Conservation (phyloP, 2,113 vertebrate species). For the Crocuta crocuta region DNA sequence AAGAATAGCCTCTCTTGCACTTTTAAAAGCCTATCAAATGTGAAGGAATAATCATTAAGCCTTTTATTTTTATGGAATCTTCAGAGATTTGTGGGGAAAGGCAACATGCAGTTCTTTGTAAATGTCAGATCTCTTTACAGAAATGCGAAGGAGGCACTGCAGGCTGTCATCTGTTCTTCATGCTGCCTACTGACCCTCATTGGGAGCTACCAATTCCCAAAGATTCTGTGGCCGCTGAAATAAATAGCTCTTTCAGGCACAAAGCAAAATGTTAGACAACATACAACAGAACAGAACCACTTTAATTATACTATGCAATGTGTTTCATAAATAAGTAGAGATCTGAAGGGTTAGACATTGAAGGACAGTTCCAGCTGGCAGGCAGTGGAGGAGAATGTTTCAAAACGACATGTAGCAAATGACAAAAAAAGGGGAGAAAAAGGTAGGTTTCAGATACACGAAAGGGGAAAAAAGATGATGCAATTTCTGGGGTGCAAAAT, state of each 20-base stretch:
- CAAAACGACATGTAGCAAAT: conserved; percentile 53
- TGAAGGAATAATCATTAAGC: conserved; percentile 77
- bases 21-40: conserved; percentile 66
- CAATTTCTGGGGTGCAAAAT: not conserved
- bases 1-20: conserved; percentile 60
- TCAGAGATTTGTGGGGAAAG: conserved; percentile 73
- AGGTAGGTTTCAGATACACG: not conserved
- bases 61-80: conserved; percentile 79
- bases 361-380: conserved; percentile 80
- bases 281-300: conserved; percentile 65
- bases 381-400: conserved; percentile 57
- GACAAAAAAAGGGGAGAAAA: conserved; percentile 33
- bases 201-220: conserved; percentile 70
- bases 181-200: conserved; percentile 82
- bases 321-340: conserved; percentile 62
- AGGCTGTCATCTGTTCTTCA: conserved; percentile 82
- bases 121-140: conserved; percentile 85
- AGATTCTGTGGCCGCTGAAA: conserved; percentile 73
- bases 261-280: conserved; percentile 79
- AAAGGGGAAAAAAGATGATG: conserved; percentile 15
- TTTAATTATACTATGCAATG: conserved; percentile 70
- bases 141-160: conserved; percentile 83
- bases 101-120: conserved; percentile 80
- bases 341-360: conserved; percentile 65
- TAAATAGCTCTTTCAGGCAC: conserved; percentile 75